Conservation (phyloP, 2,797 vertebrate species). For the Margarornis squamiger region DNA sequence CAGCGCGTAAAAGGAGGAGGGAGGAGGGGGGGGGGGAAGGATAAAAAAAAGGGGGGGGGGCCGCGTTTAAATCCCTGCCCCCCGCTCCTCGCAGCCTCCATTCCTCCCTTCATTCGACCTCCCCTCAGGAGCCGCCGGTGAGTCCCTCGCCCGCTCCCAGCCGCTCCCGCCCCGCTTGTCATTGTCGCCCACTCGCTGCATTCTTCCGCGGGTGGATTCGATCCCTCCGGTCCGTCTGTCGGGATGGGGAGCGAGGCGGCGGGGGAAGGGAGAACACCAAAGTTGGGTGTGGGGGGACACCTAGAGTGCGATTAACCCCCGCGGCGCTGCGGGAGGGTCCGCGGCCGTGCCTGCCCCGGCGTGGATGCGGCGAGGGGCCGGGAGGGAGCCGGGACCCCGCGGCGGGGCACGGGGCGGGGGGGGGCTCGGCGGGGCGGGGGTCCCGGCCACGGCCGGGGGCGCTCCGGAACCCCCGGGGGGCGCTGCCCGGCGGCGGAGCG, state of each 20-base stretch:
- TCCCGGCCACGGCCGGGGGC: neutral
- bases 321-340: neutral
- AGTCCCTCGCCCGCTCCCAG: constrained; percentile 22
- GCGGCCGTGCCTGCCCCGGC: neutral
- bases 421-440: neutral
- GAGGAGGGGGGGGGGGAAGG: neutral
- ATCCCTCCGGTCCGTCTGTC: neutral
- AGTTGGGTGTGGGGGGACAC: neutral
- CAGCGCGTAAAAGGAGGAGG: constrained; percentile 13
- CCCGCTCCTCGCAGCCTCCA: constrained; percentile 34
- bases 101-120: constrained; percentile 45
- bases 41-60: neutral
- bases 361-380: neutral
- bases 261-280: neutral
- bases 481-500: neutral
- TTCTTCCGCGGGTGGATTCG: neutral
- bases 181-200: neutral
- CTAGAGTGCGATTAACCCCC: neutral
- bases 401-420: neutral
- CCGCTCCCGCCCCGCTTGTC: constrained; percentile 40
- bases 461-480: neutral
- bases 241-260: neutral
- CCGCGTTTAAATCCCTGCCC: constrained; percentile 48
- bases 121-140: constrained; percentile 34
- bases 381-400: neutral